Base-by-base conservation (phyloP, 2,797 vertebrate species). In the Gymnothorax reevesii region DNA sequence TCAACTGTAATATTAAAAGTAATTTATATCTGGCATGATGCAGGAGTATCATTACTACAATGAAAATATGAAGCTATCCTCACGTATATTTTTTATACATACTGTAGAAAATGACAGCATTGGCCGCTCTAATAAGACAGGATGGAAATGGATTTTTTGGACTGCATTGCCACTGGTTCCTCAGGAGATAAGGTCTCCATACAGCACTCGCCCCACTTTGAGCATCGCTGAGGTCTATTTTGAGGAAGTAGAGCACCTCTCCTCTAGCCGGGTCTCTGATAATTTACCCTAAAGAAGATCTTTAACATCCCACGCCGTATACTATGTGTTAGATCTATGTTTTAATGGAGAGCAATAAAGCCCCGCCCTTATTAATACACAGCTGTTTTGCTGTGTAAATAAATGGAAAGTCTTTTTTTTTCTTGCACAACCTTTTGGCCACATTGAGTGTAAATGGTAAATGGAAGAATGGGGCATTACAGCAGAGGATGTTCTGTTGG, bases 211-310 rank as follows among this genome's bases (percentile, higher is more conserved):
- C 20, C 83, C 86, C 83, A 87, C 89, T 87, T 91, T 71, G 83
- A 62, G 2, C 62, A 87, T 42, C 79, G 52, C 85, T 54, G 82
- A 84, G 89, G 88, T 89, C 75, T 92, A 91, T 94, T 92, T 92
- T 90, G 75, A 88, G 90, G 60, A 89, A 91, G 84, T 90, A 84
- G 91, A 90, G 84, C 89, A 83, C 84, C 86, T 83, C 64, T 17
- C 87, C 71, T 62, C 42, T 27, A 79, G 80, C 75, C 54, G 4
- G 85, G 33, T 66, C 42, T 82, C 42, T 13, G 59, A 80, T 82
- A 8, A 33, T 86, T 80, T 85, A 73, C n/a, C 71, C 42, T 84
- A 57, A 66, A 64, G 59, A 8, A 15, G 69, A 59, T 59, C 42
- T 83, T 77, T 17, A 17, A 13, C 7, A 59, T 62, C 12, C 10